Evolutionary conservation across 2,113 vertebrate genomes (phyloP), one percentile per base, ranked within the genome.

Genomic region (Hippocampus abdominalis): DNA sequence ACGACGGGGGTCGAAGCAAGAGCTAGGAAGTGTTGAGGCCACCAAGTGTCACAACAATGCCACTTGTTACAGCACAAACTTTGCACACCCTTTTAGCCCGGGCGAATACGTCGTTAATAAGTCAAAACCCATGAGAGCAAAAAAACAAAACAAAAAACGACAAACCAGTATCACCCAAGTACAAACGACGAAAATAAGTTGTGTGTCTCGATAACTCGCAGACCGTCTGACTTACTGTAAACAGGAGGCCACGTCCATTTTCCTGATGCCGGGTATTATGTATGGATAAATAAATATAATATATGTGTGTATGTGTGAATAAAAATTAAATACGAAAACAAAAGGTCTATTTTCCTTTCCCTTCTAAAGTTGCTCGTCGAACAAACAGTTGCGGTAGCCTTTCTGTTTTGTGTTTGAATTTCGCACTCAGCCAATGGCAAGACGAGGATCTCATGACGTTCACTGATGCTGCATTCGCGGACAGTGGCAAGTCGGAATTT

Each of bases 221-320:
- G 9, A 54, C 27, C 12, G 4, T 27, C 1, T 27, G 20, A 87
- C 87, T 87, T 84, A 91, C 90, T 86, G 82, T 83, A 90, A 80
- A 74, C 79, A 82, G 23, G 65, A 1, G 1, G 53, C 12, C 11
- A 87, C 29, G 61, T 91, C 88, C 90, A 91, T 90, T 21, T 54
- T 15, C 2, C 0, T 39, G 11, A 13, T 0, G 20, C 8, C 15
- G 3, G 13, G 13, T 8, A 59, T 25, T 27, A 57, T n/a, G 12
- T 23, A 54, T 10, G 0, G 12, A 18, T 39, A 46, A 32, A 21
- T 49, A n/a, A 27, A 15, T 8, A 29, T 3, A 29, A 29, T 29
- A 29, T 3, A 29, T 29, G 29, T 29, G 29, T 36, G 32, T 6
- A 36, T 2, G 10, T 25, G 11, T 25, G 1, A 12, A 11, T 8